Base-by-base conservation (phyloP, 2,797 vertebrate species). In the Mus caroli region DNA sequence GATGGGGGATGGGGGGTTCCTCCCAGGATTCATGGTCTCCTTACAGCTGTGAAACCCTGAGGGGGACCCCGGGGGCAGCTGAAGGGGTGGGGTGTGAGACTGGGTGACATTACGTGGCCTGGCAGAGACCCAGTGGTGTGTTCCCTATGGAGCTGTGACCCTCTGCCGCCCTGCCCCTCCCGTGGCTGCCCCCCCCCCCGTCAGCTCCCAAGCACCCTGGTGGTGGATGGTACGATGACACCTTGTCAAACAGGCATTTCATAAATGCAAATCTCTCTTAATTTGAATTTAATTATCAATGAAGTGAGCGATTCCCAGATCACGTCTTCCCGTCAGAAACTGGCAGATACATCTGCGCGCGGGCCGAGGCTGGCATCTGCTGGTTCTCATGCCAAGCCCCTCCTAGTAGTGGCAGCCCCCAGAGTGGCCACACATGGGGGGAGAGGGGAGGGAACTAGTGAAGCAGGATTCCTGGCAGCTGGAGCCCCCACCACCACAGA, bases 251-350 rank as follows among this genome's bases (percentile, higher is more conserved):
- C 96, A 97, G 97, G 92, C 97, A 97, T 97, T 96, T 97, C 97
- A 97, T 97, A 97, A 96, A 98, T 98, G 98, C 97, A 98, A 98
- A 97, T 98, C 96, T 95, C 96, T 96, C 97, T 97, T 97, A 97
- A 98, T 98, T 97, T 97, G 98, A 98, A 97, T 98, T 97, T 97
- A 97, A 97, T 97, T 98, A 97, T 98, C 97, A 97, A 97, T 97
- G 96, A 98, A 97, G 95, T 97, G 87, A 98, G 97, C 9, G 95
- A 90, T 95, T 98, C 96, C 95, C 98, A 97, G 97, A 94, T 95
- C 96, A 4, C 96, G 91, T 96, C 91, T 97, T 95, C 93, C 97
- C 96, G 90, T 97, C 97, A 96, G 97, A 96, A 97, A 96, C 88
- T 96, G 97, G 97, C 97, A 98, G 97, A 95, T 97, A 98, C 94